phyloP scores from a whole-genome alignment of 37 sponge, comb jelly and placozoan species.

The Crambe crambe region DNA sequence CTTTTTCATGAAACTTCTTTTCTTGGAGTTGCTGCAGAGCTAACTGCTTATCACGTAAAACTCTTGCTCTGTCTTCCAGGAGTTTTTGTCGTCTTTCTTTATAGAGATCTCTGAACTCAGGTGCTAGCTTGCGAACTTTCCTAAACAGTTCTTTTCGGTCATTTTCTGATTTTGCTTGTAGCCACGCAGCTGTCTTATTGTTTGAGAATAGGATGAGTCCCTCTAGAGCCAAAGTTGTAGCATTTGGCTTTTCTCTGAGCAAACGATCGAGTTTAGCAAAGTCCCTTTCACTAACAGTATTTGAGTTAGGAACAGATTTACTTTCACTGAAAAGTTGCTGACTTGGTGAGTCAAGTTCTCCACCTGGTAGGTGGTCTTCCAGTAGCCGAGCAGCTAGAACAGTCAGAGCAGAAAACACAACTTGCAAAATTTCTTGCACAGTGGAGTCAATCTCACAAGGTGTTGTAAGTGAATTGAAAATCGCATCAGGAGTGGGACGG shows the following conservation, averaged over 20 bases:
- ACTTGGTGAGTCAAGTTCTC: too few species aligned
- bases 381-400: too few species aligned
- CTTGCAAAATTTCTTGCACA: slow-evolving; percentile 19
- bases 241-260: slow-evolving; percentile 41
- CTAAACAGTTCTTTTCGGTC: too few species aligned
- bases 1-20: neutral
- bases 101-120: neutral
- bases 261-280: slow-evolving; percentile 48
- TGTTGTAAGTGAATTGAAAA: slow-evolving; percentile 2
- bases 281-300: slow-evolving; percentile 48
- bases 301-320: slow-evolving; percentile 28
- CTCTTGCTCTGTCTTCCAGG: slow-evolving; percentile 5
- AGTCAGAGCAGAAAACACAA: too few species aligned
- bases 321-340: slow-evolving; percentile 4
- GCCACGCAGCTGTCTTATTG: too few species aligned
- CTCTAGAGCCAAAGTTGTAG: too few species aligned
- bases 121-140: too few species aligned
- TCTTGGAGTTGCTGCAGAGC: too few species aligned
- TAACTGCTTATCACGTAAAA: too few species aligned
- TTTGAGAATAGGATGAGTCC: too few species aligned
- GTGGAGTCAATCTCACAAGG: neutral
- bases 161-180: too few species aligned
- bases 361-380: too few species aligned
- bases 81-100: neutral
- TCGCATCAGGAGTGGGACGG: neutral